phyloP scores from a whole-genome alignment of 2,888 invertebrate genomes.

The Pteria penguin region DNA sequence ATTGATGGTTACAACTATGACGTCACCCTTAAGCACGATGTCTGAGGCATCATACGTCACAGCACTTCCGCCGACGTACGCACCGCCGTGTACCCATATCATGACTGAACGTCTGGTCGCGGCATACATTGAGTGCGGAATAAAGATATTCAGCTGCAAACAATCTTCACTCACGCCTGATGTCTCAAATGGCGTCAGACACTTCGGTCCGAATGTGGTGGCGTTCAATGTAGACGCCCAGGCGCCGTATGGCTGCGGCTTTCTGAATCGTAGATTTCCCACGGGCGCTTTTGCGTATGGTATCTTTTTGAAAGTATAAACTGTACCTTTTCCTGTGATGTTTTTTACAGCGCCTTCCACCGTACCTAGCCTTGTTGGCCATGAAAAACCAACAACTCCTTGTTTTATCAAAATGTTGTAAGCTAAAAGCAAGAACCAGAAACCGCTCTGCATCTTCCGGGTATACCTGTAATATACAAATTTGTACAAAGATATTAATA shows the following conservation, averaged over 20 bases:
- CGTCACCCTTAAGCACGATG: not conserved
- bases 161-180: too few relatives aligned
- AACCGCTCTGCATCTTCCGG: too few relatives aligned
- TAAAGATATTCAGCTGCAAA: too few relatives aligned
- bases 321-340: conserved; percentile 6
- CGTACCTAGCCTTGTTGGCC: too few relatives aligned
- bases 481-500: too few relatives aligned
- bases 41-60: not conserved
- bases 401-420: too few relatives aligned
- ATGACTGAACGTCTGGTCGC: not conserved
- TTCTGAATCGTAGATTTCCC: conserved; percentile 44
- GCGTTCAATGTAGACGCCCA: conserved; percentile 45
- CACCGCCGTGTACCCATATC: not conserved
- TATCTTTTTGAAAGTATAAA: conserved; percentile 49
- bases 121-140: not conserved
- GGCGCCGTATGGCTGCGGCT: conserved; percentile 31
- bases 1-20: too few relatives aligned
- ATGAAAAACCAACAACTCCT: too few relatives aligned
- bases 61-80: not conserved
- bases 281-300: conserved; percentile 57
- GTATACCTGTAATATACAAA: too few relatives aligned
- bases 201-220: conserved; percentile 50
- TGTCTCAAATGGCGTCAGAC: too few relatives aligned
- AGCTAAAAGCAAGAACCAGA: too few relatives aligned
- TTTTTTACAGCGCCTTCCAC: too few relatives aligned